Evolutionary conservation across 1,140 invertebrate species (phyloP), one percentile per base, ranked within the genome.

Genomic region (Venturia canescens): DNA sequence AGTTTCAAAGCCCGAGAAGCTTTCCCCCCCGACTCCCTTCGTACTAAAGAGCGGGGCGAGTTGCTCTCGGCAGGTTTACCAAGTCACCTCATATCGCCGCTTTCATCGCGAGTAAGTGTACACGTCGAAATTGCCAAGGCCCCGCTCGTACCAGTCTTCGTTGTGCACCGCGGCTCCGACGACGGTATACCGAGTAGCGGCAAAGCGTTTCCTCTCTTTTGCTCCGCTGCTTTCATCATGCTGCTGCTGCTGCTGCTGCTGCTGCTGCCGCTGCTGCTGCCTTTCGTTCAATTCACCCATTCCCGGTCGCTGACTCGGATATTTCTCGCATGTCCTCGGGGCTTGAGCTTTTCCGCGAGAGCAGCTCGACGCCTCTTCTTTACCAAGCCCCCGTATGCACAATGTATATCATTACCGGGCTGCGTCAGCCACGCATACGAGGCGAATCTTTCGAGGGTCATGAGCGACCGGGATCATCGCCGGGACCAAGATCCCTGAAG

Each of bases 91-190:
- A 77, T 77, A 77, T 77, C 53, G 75, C 34, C 31, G 75, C 75
- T 77, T 77, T 77, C 75, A 77, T 34, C 57, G 75, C 75, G 75
- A 48, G 57, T 77, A 77, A 77, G 60, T 77, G 75, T 77, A 77
- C 75, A 77, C 75, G 75, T 77, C 57, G 75, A 77, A 77, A 77
- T 77, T 77, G 75, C 75, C 75, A 77, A n/a, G 57, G 75, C 53
- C 53, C 75, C 75, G 75, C 63, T 57, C 53, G n/a, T n/a, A n/a
- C n/a, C n/a, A n/a, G n/a, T 77, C 57, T 77, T 44, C 57, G 57
- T 48, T 66, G 75, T 66, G 66, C 27, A 69, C 66, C 29, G 21
- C 29, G 21, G 57, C 44, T 57, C 57, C 21, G 31, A 63, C 21
- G 31, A 63, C 63, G 57, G 21, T 74, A 34, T 77, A 77, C 21